Base-by-base conservation (phyloP, 2,797 vertebrate genomes). In the Hypotaenidia philippensis region DNA sequence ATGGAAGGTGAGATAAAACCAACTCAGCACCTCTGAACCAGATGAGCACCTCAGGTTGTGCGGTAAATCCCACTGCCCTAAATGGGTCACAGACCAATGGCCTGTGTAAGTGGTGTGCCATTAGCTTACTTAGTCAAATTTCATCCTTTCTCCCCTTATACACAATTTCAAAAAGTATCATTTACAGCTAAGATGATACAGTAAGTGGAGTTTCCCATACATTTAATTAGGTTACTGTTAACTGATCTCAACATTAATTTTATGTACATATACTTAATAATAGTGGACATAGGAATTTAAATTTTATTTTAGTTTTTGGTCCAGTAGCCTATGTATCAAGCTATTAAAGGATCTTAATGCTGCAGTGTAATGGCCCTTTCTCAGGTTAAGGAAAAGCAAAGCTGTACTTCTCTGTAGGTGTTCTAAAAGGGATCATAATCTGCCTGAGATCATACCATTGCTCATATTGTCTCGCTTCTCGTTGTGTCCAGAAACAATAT, bases 351-450 rank as follows among this genome's bases (percentile, higher is more conserved):
- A 71, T 71, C 34, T 71, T 66, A 34, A 26, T 50, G 23, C 44
- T 87, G 27, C 2, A 0, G 5, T 29, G 2, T 57, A 31, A 17
- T 41, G 65, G 11, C 14, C 11, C 20, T 74, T 88, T 90, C 61
- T 65, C 23, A 68, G 26, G 22, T n/a, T 57, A 77, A 59, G n/a
- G 26, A 81, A 85, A 87, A 86, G 12, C 70, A 74, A 86, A 91
- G n/a, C 17, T 64, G 10, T 55, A 41, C 11, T 1, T 1, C 2
- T 22, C 23, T 3, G 0, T 11, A 52, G n/a, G 19, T 9, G 3
- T 70, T 85, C 32, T 52, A 70, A 25, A 70, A 79, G 10, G 11
- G 23, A 29, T 80, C 16, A 36, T 29, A 10, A 31, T 31, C 6
- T 80, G 18, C 49, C 26, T 81, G 59, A 68, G 29, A 60, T 82